Evolutionary conservation across 2,113 vertebrate species (phyloP).

Genomic region (Podarcis cretensis): DNA sequence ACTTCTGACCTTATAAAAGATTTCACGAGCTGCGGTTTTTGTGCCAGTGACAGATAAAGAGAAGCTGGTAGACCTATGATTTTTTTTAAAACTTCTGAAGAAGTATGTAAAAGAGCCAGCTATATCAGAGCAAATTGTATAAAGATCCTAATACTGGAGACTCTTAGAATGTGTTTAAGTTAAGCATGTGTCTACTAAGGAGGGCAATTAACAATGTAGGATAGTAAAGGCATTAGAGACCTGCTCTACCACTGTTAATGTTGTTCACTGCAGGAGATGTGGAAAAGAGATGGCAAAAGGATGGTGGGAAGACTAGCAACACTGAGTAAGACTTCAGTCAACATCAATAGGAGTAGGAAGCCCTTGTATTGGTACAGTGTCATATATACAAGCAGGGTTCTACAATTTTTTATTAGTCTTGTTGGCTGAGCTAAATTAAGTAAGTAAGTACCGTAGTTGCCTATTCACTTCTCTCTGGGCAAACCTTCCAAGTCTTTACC

Average conservation of each 20-base stretch:
- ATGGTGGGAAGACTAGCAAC: neutral
- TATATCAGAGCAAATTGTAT: neutral
- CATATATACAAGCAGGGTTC: neutral
- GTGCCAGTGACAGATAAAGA: neutral
- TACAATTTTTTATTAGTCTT: neutral
- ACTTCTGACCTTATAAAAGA: conserved; percentile 6
- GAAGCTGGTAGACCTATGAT: neutral
- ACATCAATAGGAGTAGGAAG: neutral
- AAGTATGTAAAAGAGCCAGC: neutral
- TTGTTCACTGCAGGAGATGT: neutral
- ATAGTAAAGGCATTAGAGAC: neutral
- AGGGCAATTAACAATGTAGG: neutral
- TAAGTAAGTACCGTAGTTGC: too few relatives aligned
- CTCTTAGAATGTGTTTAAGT: neutral
- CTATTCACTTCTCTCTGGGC: neutral
- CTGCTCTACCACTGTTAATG: too few relatives aligned
- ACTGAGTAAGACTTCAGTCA: neutral
- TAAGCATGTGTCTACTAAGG: neutral
- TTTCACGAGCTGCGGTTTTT: neutral
- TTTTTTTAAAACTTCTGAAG: neutral
- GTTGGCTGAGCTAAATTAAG: neutral
- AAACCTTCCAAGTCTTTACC: neutral
- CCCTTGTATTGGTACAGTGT: neutral
- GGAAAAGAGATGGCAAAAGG: neutral
- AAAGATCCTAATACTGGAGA: too few relatives aligned